These are phyloP conservation scores for Gymnocypris eckloni DNA, from an alignment of 2,797 vertebrate species.

Conservation along the genomic window DNA sequence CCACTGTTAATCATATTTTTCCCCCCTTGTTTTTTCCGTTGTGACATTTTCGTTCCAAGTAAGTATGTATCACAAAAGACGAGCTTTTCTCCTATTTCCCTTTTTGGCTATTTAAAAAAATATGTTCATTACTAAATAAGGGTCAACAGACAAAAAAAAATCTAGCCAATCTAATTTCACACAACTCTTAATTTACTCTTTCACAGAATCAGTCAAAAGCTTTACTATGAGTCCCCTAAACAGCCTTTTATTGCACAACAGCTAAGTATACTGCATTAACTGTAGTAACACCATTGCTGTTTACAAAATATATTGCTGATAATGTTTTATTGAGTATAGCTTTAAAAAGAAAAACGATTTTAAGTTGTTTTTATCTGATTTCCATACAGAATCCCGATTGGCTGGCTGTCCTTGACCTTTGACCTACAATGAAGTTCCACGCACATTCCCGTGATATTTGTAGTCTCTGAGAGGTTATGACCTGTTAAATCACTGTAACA, in stretches of 20 bases:
- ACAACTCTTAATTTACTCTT: not conserved
- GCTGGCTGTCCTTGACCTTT: constrained; percentile 53
- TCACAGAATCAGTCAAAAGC: not conserved
- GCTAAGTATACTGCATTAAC: not conserved
- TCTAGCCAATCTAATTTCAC: not conserved
- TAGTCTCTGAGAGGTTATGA: constrained; percentile 28
- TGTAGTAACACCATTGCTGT: not conserved
- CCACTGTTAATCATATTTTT: not conserved
- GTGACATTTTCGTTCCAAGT: not conserved
- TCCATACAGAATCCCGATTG: not conserved
- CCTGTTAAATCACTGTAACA: constrained; percentile 47
- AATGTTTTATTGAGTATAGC: not conserved
- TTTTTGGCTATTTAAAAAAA: not conserved
- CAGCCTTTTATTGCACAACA: not conserved
- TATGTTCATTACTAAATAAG: not conserved
- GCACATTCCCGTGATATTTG: constrained; percentile 50
- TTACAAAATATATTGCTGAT: not conserved
- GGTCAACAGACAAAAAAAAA: not conserved
- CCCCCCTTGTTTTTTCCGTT: not conserved
- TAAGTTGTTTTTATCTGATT: not conserved
- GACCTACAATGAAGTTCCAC: constrained; percentile 38
- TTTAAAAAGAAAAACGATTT: not conserved
- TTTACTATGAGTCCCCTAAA: not conserved
- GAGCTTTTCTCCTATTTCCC: not conserved
- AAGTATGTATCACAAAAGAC: not conserved